Evolutionary conservation across 2,888 invertebrate genomes (phyloP).

Genomic region (Artemia sinica): DNA sequence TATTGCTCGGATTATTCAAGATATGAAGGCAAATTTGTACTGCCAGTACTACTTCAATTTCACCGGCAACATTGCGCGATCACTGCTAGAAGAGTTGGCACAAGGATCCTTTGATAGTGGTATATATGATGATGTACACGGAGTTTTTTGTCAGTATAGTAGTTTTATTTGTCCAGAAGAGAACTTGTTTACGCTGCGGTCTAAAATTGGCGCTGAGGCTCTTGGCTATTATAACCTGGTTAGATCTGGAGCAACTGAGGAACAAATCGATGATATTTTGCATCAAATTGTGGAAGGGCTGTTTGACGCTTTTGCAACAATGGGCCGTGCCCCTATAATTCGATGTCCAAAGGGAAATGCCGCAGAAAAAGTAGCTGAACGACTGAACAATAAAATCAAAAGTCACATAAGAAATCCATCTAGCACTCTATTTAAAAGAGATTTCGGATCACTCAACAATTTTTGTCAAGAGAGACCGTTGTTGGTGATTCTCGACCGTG

Average conservation of each 20-base stretch:
- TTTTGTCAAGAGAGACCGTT: constrained; percentile 50
- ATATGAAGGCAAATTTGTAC: constrained; percentile 63
- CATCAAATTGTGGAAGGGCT: constrained; percentile 86
- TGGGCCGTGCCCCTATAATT: constrained; percentile 80
- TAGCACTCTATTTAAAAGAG: constrained; percentile 82
- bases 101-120: constrained; percentile 50
- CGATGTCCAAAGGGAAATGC: constrained; percentile 85
- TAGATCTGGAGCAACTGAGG: constrained; percentile 77
- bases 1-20: constrained; percentile 76
- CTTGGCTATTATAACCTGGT: constrained; percentile 47
- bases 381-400: constrained; percentile 85
- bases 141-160: constrained; percentile 91
- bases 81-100: constrained; percentile 86
- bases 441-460: constrained; percentile 46
- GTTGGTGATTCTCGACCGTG: constrained; percentile 76
- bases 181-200: constrained; percentile 82
- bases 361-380: constrained; percentile 94
- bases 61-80: constrained; percentile 80
- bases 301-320: constrained; percentile 91
- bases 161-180: constrained; percentile 97
- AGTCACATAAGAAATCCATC: constrained; percentile 92
- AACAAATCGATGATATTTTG: constrained; percentile 85
- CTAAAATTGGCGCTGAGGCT: constrained; percentile 57
- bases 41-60: constrained; percentile 92
- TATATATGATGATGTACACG: constrained; percentile 15